Base-by-base conservation (phyloP, 2,113 vertebrate genomes). In the Takifugu flavidus region DNA sequence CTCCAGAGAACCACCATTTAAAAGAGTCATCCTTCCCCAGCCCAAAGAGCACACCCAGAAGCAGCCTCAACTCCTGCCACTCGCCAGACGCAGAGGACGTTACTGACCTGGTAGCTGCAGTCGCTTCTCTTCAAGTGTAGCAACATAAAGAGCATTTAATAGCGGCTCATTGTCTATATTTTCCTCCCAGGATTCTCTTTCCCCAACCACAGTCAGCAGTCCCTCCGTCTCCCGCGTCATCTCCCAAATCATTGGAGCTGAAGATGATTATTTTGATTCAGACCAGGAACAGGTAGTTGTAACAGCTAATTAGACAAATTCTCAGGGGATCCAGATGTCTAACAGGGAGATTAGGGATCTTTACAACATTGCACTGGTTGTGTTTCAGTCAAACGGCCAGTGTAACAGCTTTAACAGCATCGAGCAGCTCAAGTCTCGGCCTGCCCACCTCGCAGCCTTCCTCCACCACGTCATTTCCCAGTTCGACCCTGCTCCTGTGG, bases 401-500 rank as follows among this genome's bases (percentile, higher is more conserved):
- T 98, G 93, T 82, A 95, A 93, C 92, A 97, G 92, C 84, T 99
- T 99, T 89, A 95, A 95, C 84, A 95, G 89, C 80, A 95, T 99
- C 6, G 96, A 98, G 81, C 89, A 94, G 69, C 87, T 99, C 26
- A 98, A 98, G 77, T 94, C 93, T 47, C 93, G 95, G 31, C 97
- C 97, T 0, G 97, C 97, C 83, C 97, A 99, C 88, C 88, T 99
- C 59, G 94, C 96, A 64, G 97, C 92, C 25, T 98, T 99, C 61
- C 88, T 99, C 77, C 96, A 98, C 78, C 93, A 99, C 25, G 97
- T 99, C 39, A 94, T 98, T 70, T 98, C 96, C 65, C 97, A 99
- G 86, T 98, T 98, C 62, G 96, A 98, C 76, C 95, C 97, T 55
- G 93, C 95, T 66, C 93, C 95, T 0, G 74, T 98, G 94, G 97